phyloP scores from a whole-genome alignment of 2,797 vertebrate species.

The Hipposideros larvatus region DNA sequence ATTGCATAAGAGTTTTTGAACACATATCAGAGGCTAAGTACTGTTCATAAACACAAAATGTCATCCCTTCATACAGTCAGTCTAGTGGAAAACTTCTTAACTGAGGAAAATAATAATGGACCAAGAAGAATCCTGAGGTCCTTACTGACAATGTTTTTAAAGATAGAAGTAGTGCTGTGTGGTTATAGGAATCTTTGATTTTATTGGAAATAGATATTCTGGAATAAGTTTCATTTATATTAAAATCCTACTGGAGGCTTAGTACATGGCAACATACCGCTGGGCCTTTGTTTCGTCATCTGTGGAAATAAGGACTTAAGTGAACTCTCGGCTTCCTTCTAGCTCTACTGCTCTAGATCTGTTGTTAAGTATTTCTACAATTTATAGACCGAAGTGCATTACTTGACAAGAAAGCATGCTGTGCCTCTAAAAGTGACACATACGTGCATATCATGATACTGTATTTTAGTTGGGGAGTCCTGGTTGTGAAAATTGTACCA shows the following conservation, averaged over 20 bases:
- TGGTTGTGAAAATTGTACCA: not conserved
- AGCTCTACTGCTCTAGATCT: not conserved
- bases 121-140: not conserved
- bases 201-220: not conserved
- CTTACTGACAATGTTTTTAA: not conserved
- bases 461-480: not conserved
- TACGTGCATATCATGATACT: not conserved
- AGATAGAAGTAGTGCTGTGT: not conserved
- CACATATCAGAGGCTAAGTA: not conserved
- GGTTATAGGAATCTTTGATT: not conserved
- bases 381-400: not conserved
- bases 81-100: not conserved
- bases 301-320: not conserved
- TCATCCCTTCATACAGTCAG: not conserved
- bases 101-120: not conserved
- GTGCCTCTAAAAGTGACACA: not conserved
- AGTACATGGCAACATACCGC: not conserved
- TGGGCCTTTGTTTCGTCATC: not conserved
- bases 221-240: slow-evolving; percentile 15
- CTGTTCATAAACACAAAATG: not conserved
- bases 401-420: not conserved
- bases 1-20: not conserved
- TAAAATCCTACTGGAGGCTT: slow-evolving; percentile 12
- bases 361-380: not conserved
- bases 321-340: not conserved